Conservation (phyloP, 1,140 invertebrate species). For the Drosophila malerkotliana region DNA sequence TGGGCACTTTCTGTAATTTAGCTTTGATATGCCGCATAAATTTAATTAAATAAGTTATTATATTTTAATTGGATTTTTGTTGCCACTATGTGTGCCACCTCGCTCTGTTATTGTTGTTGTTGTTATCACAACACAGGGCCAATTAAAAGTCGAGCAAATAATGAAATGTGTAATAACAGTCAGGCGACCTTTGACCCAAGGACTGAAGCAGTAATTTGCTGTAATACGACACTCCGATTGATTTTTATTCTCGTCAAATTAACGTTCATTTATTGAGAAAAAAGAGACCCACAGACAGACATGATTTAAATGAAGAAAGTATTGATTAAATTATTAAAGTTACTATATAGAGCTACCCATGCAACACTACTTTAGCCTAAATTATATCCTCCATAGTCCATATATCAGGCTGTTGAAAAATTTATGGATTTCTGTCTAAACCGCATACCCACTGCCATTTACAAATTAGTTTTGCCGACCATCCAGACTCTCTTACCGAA, state of each 20-base stretch:
- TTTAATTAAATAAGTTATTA: constrained; percentile 81
- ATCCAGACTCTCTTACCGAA: constrained; percentile 1
- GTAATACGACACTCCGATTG: constrained; percentile 49
- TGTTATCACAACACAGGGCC: constrained; percentile 25
- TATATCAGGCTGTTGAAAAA: constrained; percentile 36
- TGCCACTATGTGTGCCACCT: constrained; percentile 40
- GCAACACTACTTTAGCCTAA: not conserved
- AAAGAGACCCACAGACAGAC: not conserved
- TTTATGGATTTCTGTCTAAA: constrained; percentile 40
- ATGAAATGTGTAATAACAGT: constrained; percentile 40
- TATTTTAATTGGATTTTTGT: constrained; percentile 76
- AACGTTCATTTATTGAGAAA: constrained; percentile 26
- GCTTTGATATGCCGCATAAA: constrained; percentile 64
- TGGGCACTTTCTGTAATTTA: constrained; percentile 13
- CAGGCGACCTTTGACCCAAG: constrained; percentile 36
- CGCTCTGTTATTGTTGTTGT: constrained; percentile 4
- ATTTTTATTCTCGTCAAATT: constrained; percentile 30
- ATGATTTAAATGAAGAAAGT: no score
- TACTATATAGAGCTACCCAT: not conserved
- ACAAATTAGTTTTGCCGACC: constrained; percentile 37
- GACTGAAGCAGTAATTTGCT: constrained; percentile 38
- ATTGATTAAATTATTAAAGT: no score
- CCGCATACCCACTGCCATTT: constrained; percentile 39
- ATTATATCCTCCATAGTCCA: constrained; percentile 16
- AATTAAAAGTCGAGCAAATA: constrained; percentile 43